Conservation (phyloP, 2,888 invertebrate species). For the Acronicta leporina region DNA sequence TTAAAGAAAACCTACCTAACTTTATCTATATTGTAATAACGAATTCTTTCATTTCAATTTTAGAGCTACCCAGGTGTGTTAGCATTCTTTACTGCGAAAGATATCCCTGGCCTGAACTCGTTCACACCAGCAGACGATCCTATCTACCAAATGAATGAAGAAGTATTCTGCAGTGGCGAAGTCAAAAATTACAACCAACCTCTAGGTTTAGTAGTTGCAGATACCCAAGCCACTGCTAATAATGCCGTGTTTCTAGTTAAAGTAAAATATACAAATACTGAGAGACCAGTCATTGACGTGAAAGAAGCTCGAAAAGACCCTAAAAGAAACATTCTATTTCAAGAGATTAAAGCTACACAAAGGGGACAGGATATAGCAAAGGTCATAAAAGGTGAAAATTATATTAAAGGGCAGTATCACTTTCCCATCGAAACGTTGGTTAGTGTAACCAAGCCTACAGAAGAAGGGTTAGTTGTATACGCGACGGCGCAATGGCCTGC, state of each 20-base stretch:
- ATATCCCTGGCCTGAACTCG: slow-evolving; percentile 91
- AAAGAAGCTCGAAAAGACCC: slow-evolving; percentile 61
- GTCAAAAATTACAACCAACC: slow-evolving; percentile 91
- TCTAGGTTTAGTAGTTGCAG: slow-evolving; percentile 91
- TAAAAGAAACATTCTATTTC: slow-evolving; percentile 52
- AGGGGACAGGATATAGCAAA: slow-evolving; percentile 60
- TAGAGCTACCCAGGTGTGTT: slow-evolving; percentile 91
- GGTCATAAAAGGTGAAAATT: slow-evolving; percentile 66
- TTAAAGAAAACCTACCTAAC: no score
- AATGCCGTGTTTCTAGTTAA: slow-evolving; percentile 87
- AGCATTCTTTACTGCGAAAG: slow-evolving; percentile 90
- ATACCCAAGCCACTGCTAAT: slow-evolving; percentile 82
- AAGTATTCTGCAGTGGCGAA: slow-evolving; percentile 83
- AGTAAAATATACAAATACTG: slow-evolving; percentile 82
- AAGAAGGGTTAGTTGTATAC: slow-evolving; percentile 90
- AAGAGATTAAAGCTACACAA: slow-evolving; percentile 51
- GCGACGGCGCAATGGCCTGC: slow-evolving; percentile 89
- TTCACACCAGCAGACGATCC: slow-evolving; percentile 69
- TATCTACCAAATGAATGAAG: slow-evolving; percentile 64
- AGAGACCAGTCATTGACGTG: slow-evolving; percentile 66
- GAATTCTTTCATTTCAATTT: slow-evolving; percentile 39
- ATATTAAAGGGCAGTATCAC: slow-evolving; percentile 89
- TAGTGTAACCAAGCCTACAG: slow-evolving; percentile 89
- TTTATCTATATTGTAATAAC: no score
- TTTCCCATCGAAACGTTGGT: slow-evolving; percentile 91